Conservation (phyloP, 2,888 invertebrate genomes). For the Serripes groenlandicus region DNA sequence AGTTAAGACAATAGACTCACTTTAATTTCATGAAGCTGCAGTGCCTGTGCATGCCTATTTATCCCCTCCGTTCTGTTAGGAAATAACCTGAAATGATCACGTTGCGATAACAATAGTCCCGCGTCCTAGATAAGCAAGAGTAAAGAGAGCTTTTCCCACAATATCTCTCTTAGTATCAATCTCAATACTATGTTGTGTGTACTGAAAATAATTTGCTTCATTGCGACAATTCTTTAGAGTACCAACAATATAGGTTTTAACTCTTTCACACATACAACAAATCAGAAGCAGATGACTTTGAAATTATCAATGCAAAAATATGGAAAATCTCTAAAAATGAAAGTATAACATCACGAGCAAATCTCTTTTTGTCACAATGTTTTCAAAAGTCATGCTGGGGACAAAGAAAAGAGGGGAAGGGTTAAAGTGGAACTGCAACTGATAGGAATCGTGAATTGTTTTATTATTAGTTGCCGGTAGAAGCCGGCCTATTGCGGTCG, state of each 20-base stretch:
- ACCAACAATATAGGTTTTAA: not conserved
- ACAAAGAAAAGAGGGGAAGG: not conserved
- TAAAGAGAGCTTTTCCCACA: not conserved
- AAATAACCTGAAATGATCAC: too few relatives aligned
- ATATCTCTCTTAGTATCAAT: too few relatives aligned
- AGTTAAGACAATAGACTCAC: too few relatives aligned
- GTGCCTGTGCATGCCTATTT: constrained; percentile 81
- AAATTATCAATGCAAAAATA: not conserved
- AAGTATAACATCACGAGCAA: not conserved
- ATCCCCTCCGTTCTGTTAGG: constrained; percentile 83
- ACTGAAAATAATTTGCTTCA: too few relatives aligned
- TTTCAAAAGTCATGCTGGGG: not conserved
- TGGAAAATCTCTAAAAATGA: not conserved
- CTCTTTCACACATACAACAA: not conserved
- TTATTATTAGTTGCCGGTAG: not conserved
- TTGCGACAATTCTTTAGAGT: too few relatives aligned
- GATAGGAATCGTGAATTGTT: not conserved
- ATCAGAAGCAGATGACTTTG: not conserved
- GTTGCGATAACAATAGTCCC: too few relatives aligned
- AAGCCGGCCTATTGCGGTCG: not conserved
- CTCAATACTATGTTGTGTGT: too few relatives aligned
- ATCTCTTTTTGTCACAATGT: not conserved
- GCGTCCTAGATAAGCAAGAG: not conserved
- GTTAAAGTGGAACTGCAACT: not conserved
- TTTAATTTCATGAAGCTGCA: constrained; percentile 82